Conservation (phyloP, 2,888 invertebrate species). For the Lasioglossum malachurum region DNA sequence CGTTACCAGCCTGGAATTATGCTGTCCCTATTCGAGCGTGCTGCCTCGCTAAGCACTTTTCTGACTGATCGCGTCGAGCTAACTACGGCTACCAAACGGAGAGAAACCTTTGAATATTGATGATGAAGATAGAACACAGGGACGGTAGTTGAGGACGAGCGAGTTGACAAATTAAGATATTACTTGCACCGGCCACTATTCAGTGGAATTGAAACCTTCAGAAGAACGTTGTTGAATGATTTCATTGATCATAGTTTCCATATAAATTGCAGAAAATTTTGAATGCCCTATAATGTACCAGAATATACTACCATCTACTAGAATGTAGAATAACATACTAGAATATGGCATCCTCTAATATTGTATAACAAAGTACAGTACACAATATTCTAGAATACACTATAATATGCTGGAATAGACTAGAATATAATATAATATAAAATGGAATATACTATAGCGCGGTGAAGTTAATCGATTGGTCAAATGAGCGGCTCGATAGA, state of each 20-base stretch:
- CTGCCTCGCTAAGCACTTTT: neutral
- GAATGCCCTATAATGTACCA: too few relatives aligned
- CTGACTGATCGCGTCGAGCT: neutral
- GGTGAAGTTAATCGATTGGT: neutral
- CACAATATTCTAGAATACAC: too few relatives aligned
- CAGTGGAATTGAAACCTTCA: neutral
- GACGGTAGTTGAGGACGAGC: neutral
- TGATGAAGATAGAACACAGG: neutral
- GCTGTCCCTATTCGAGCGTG: slow-evolving; percentile 31
- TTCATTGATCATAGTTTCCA: neutral
- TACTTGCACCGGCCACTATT: neutral
- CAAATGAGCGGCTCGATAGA: neutral
- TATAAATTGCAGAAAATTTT: too few relatives aligned
- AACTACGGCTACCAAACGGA: neutral
- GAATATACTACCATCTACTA: too few relatives aligned
- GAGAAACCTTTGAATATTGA: neutral
- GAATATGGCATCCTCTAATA: too few relatives aligned
- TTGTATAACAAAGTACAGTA: too few relatives aligned
- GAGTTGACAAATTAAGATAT: neutral
- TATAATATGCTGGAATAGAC: neutral
- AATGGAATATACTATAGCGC: neutral
- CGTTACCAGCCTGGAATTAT: slow-evolving; percentile 46
- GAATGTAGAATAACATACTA: too few relatives aligned
- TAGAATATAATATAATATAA: neutral
- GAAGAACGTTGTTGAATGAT: neutral